Conservation (phyloP, 2,888 invertebrate species). For the Hydrotaea diabolus region DNA sequence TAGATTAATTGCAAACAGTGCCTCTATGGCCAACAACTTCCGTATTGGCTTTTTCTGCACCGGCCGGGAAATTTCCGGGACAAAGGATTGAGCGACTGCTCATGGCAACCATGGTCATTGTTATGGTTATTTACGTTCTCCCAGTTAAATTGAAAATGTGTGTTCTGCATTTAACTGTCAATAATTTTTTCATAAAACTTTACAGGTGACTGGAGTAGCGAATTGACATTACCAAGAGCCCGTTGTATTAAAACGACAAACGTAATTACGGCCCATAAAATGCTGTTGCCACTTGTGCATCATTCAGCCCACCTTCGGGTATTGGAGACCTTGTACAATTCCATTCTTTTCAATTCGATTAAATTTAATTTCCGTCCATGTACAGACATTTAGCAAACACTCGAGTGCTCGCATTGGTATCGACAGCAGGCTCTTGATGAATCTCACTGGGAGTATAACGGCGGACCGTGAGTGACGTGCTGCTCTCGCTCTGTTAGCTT, state of each 20-base stretch:
- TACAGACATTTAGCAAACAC: conserved; percentile 9
- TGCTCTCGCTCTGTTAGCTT: too few relatives aligned
- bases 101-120: conserved; percentile 6
- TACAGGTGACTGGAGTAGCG: not conserved
- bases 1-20: too few relatives aligned
- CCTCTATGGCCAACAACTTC: too few relatives aligned
- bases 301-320: not conserved
- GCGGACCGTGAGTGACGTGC: not conserved
- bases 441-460: conserved; percentile 24
- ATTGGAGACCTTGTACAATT: not conserved
- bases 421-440: not conserved
- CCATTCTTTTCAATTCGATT: not conserved
- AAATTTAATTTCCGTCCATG: conserved; percentile 35
- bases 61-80: not conserved
- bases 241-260: not conserved
- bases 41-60: too few relatives aligned
- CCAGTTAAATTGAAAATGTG: not conserved
- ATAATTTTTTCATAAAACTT: not conserved
- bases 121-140: not conserved
- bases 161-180: conserved; percentile 1
- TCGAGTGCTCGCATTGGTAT: conserved; percentile 9
- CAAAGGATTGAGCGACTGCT: not conserved
- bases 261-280: not conserved
- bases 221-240: not conserved
- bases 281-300: not conserved